Evolutionary conservation across 1,140 invertebrate genomes (phyloP).

Genomic region (Drosophila elegans): DNA sequence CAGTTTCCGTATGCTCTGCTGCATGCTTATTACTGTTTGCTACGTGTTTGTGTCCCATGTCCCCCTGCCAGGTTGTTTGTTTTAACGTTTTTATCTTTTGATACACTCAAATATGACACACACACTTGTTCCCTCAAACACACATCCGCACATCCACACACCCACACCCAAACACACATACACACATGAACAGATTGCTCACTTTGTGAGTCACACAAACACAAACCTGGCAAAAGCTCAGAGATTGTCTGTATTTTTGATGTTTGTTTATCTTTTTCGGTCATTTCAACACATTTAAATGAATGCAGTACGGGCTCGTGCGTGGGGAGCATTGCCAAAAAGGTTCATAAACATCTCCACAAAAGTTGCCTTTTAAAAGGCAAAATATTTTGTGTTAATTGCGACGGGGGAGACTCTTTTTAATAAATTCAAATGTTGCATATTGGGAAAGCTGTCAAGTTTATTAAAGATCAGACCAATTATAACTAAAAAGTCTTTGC

Average conservation of each 20-base stretch:
- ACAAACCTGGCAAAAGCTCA: conserved; percentile 52
- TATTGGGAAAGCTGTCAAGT: not conserved
- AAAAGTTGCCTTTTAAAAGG: conserved; percentile 3
- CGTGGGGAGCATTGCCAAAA: not conserved
- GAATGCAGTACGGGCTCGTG: conserved; percentile 6
- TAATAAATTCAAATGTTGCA: conserved; percentile 2
- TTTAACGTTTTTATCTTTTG: conserved; percentile 80
- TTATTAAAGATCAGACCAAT: too few species aligned
- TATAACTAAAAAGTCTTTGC: too few species aligned
- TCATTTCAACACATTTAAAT: conserved; percentile 80
- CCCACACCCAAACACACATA: conserved; percentile 17
- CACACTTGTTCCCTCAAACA: conserved; percentile 29
- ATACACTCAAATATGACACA: conserved; percentile 76
- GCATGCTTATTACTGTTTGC: conserved; percentile 82
- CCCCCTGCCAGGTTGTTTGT: conserved; percentile 59
- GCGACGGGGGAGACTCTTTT: not conserved
- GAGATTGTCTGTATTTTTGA: conserved; percentile 60
- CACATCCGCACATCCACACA: conserved; percentile 25
- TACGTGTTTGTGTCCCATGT: conserved; percentile 69
- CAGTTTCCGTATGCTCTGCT: conserved; percentile 65
- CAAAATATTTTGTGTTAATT: conserved; percentile 15
- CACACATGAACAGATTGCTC: conserved; percentile 62
- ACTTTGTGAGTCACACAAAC: conserved; percentile 67
- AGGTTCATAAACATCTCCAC: conserved; percentile 14
- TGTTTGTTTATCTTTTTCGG: conserved; percentile 72